Evolutionary conservation across 2,113 vertebrate genomes (phyloP), one percentile per base, ranked within the genome.

Genomic region (Pluvianellus socialis): DNA sequence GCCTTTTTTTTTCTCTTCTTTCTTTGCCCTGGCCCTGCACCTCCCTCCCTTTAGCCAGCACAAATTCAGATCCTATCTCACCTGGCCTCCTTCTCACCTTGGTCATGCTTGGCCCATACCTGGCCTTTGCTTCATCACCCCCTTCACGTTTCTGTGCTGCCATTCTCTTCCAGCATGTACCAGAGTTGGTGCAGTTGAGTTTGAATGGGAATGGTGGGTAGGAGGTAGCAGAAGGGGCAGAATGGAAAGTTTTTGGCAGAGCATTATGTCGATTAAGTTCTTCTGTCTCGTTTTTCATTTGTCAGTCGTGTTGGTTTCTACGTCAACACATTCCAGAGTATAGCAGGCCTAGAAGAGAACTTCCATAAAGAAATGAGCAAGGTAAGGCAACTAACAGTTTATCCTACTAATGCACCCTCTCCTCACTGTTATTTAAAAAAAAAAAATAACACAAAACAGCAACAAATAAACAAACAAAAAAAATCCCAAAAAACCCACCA

Each of bases 241-340:
- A 53, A 79, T 1, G 84, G 12, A 71, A 83, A 74, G 12, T 1
- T 66, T 80, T 86, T 71, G 70, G 77, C 77, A 58, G 61, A 68
- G 8, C 49, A 28, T 19, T 81, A 8, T 61, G 38, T 83, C 72
- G 67, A 73, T 67, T 94, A 91, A 86, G 53, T 79, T 77, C 27
- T 89, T 94, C 61, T 80, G 49, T 85, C 40, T 95, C 71, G 18
- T 90, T 88, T 97, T 79, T 90, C 44, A 42, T 97, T 94, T 92
- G 75, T 9, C 93, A 99, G 99, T 97, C 99, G 99, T 76, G 99
- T 99, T 93, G 99, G 99, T 91, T 99, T 99, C 97, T 99, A 99
- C 4, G 99, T 99, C 98, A 99, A 99, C 98, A 99, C 99, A 82
- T 99, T 99, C 98, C 99, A 99, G 98, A 99, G 99, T 97, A 99